Evolutionary conservation across 2,797 vertebrate genomes (phyloP).

Genomic region (Bovichtus diacanthus): DNA sequence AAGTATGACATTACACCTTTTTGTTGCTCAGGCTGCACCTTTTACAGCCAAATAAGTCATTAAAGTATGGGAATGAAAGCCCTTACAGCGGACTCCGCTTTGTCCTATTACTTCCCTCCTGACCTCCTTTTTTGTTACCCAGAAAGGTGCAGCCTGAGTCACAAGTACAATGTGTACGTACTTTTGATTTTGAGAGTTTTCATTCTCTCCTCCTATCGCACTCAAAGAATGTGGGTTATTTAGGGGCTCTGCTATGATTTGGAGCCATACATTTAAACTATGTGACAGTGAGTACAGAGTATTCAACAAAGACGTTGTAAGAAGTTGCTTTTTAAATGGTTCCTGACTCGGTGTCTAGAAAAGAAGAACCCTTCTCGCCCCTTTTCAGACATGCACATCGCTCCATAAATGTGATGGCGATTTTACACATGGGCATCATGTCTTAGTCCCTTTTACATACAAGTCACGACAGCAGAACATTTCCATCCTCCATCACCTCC

Average conservation of each 20-base stretch:
- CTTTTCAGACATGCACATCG: background rate
- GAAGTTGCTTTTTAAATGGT: conserved; percentile 13
- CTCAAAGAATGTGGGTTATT: conserved; percentile 25
- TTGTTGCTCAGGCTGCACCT: conserved; percentile 19
- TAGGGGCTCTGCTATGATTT: conserved; percentile 24
- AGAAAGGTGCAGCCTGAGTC: conserved; percentile 13
- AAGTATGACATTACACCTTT: background rate
- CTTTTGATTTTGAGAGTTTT: conserved; percentile 17
- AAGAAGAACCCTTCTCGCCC: background rate
- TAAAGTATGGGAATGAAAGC: background rate
- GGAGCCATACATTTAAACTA: background rate
- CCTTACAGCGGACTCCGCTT: background rate
- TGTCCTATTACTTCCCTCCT: background rate
- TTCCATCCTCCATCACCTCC: background rate
- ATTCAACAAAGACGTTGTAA: too few species aligned
- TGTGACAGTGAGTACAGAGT: too few species aligned
- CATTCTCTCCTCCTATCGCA: conserved; percentile 5
- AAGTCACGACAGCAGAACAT: background rate
- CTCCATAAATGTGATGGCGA: background rate
- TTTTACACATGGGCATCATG: background rate
- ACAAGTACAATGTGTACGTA: background rate
- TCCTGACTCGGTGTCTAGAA: background rate
- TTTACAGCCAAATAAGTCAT: background rate
- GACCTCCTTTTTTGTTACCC: background rate
- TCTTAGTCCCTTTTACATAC: background rate